Conservation (phyloP, 2,888 invertebrate genomes). For the Torymus tubicola region DNA sequence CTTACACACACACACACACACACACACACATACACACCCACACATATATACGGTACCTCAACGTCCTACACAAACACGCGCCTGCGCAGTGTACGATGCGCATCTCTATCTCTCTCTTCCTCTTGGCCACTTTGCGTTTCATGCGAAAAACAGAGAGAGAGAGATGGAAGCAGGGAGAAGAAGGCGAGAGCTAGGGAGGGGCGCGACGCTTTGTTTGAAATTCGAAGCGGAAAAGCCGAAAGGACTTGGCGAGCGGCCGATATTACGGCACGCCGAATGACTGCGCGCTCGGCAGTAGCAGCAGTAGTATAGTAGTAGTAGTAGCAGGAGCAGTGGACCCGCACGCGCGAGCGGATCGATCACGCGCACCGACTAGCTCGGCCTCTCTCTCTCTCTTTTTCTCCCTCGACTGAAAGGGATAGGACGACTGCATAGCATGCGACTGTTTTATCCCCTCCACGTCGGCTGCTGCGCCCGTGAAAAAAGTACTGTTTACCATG, state of each 20-base stretch:
- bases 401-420: too few relatives aligned
- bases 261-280: slow-evolving; percentile 15
- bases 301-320: too few relatives aligned
- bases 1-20: background rate
- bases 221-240: slow-evolving; percentile 40
- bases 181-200: background rate
- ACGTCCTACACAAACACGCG: slow-evolving; percentile 10
- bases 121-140: slow-evolving; percentile 37
- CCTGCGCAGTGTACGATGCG: background rate
- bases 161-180: background rate
- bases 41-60: background rate
- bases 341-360: too few relatives aligned
- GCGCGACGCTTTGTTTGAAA: slow-evolving; percentile 42
- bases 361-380: too few relatives aligned
- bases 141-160: slow-evolving; percentile 1
- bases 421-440: too few relatives aligned
- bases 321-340: too few relatives aligned
- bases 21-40: background rate
- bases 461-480: too few relatives aligned
- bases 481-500: slow-evolving; percentile 29
- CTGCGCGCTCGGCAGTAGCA: background rate
- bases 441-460: too few relatives aligned
- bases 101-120: background rate
- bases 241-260: slow-evolving; percentile 50
- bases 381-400: too few relatives aligned